phyloP scores from a whole-genome alignment of 2,888 invertebrate genomes.

The Tromatobia lineatoria region DNA sequence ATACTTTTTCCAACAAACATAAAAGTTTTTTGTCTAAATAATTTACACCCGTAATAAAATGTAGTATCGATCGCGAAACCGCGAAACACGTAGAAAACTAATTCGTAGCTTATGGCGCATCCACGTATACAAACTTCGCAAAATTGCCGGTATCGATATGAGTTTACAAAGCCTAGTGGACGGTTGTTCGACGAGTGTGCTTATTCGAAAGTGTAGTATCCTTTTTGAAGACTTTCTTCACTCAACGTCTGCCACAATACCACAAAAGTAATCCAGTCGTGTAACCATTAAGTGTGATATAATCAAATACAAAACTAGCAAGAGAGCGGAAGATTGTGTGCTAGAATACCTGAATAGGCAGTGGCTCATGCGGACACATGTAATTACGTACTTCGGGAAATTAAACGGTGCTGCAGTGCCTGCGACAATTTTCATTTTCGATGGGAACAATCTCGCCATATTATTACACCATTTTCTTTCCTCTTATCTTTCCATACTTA shows the following conservation, averaged over 20 bases:
- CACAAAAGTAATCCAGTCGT: constrained; percentile 17
- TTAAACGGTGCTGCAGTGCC: neutral
- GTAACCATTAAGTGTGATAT: neutral
- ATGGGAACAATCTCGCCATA: neutral
- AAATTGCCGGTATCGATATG: neutral
- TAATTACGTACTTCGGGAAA: constrained; percentile 46
- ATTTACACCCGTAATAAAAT: too few species aligned
- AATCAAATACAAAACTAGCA: constrained; percentile 46
- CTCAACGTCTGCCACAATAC: constrained; percentile 13
- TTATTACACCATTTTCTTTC: neutral
- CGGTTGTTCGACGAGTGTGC: neutral
- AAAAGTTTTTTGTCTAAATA: too few species aligned
- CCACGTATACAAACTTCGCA: neutral
- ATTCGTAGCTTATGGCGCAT: neutral
- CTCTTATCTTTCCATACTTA: neutral
- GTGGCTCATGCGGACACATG: constrained; percentile 8
- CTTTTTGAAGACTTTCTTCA: neutral
- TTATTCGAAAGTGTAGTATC: neutral
- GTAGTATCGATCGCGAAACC: neutral
- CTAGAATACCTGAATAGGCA: neutral
- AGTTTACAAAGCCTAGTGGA: neutral
- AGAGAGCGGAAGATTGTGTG: neutral
- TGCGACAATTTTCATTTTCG: constrained; percentile 26
- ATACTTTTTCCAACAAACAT: too few species aligned
- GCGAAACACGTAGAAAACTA: neutral